These are phyloP conservation scores for Dasyornis broadbenti DNA, from an alignment of 2,113 vertebrate species.

Conservation along the genomic window DNA sequence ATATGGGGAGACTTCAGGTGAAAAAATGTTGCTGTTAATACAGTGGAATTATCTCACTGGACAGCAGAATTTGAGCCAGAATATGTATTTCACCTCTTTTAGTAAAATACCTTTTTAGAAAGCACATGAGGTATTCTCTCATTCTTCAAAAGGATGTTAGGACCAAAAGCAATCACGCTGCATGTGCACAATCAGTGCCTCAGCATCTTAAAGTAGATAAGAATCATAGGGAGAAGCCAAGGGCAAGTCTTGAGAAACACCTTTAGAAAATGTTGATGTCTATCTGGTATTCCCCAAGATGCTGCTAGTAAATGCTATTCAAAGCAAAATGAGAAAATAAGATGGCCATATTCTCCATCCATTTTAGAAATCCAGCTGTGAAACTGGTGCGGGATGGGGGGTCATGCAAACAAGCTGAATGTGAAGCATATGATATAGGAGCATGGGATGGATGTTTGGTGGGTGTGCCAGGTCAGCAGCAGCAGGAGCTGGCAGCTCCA, in stretches of 20 bases:
- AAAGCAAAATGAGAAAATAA: background rate
- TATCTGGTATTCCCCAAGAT: background rate
- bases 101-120: background rate
- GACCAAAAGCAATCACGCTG: background rate
- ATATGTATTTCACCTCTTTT: background rate
- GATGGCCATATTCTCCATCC: background rate
- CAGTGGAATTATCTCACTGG: background rate
- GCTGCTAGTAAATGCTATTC: background rate
- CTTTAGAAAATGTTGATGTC: background rate
- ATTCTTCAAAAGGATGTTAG: background rate
- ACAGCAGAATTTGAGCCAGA: background rate
- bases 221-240: background rate
- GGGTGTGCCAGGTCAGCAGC: background rate
- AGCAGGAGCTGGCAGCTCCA: background rate
- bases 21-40: background rate
- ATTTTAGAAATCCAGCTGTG: background rate
- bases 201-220: background rate
- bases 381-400: rapidly evolving
- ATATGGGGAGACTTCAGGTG: background rate
- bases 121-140: background rate
- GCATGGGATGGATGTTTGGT: too few relatives aligned
- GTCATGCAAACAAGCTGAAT: background rate
- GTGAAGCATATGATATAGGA: background rate
- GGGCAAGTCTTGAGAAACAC: background rate
- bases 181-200: background rate